A percentile compares a stretch with the other conserved stretches of the same genome.
Evolutionary conservation across 2,888 invertebrate species (phyloP).

Genomic region (Sisyra terminalis): DNA sequence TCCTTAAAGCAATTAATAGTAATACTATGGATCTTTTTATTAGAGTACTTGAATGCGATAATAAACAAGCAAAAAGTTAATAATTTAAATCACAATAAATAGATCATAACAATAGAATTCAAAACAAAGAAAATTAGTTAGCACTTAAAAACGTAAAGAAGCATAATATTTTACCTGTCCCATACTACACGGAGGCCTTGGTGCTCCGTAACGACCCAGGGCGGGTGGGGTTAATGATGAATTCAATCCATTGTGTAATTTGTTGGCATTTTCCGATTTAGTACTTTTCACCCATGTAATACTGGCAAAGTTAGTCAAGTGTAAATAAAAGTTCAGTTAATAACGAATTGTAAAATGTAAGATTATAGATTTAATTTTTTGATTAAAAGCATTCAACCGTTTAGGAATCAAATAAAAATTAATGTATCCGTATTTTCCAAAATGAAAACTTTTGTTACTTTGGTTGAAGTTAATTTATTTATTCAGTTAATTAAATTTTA

Average conservation of each 20-base stretch:
- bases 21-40: neutral
- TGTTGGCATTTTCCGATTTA: neutral
- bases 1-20: too few species aligned
- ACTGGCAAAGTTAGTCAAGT: neutral
- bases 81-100: neutral
- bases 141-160: neutral
- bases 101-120: too few species aligned
- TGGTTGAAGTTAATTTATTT: conserved; percentile 7
- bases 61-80: neutral
- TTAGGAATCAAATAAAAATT: too few species aligned
- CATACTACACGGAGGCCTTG: conserved; percentile 47
- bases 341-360: neutral
- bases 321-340: neutral
- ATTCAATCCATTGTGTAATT: neutral
- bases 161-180: conserved; percentile 33
- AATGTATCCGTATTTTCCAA: too few species aligned
- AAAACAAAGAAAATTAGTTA: neutral
- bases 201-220: conserved; percentile 43
- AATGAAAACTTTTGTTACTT: too few species aligned
- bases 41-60: neutral
- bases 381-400: too few species aligned
- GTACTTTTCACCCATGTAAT: neutral
- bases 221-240: conserved; percentile 19
- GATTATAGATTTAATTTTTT: too few species aligned
- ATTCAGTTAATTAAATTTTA: conserved; percentile 8